A percentile compares a stretch with the other conserved stretches of the same genome.
These are phyloP conservation scores for Callaeas wilsoni DNA, from an alignment of 2,113 vertebrate species.

Conservation along the genomic window DNA sequence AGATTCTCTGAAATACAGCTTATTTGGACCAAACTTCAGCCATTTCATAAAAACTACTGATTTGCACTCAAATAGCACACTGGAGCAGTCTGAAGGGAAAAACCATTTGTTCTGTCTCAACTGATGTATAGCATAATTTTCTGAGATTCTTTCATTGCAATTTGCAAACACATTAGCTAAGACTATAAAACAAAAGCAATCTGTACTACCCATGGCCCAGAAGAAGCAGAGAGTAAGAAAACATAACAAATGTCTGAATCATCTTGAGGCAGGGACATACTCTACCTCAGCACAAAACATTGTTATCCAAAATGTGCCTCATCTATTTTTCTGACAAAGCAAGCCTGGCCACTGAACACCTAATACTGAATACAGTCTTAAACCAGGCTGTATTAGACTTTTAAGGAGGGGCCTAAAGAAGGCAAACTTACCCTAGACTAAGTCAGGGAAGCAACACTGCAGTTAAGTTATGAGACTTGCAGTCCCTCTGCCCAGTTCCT, in stretches of 20 bases:
- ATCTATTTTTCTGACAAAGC: not conserved
- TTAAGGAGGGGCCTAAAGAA: not conserved
- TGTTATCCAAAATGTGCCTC: slow-evolving; percentile 5
- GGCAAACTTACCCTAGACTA: not conserved
- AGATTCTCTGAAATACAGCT: not conserved
- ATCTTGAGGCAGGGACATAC: not conserved
- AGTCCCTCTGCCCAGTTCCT: not conserved
- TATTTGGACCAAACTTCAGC: slow-evolving; percentile 7
- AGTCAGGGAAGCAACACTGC: not conserved
- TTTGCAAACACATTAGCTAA: slow-evolving; percentile 71
- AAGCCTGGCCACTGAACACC: not conserved
- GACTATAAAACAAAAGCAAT: slow-evolving; percentile 68
- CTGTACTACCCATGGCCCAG: slow-evolving; percentile 24
- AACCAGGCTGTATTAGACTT: not conserved
- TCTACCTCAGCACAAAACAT: not conserved
- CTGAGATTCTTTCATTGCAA: slow-evolving; percentile 52
- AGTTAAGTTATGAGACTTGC: not conserved
- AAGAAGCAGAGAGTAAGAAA: slow-evolving; percentile 45
- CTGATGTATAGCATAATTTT: slow-evolving; percentile 69
- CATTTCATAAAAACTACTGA: slow-evolving; percentile 13
- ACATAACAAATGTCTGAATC: slow-evolving; percentile 47
- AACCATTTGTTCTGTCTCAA: slow-evolving; percentile 29
- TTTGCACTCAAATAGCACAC: slow-evolving; percentile 24
- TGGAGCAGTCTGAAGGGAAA: slow-evolving; percentile 4
- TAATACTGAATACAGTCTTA: not conserved